Conservation (phyloP, 2,113 vertebrate species). For the Carollia perspicillata region DNA sequence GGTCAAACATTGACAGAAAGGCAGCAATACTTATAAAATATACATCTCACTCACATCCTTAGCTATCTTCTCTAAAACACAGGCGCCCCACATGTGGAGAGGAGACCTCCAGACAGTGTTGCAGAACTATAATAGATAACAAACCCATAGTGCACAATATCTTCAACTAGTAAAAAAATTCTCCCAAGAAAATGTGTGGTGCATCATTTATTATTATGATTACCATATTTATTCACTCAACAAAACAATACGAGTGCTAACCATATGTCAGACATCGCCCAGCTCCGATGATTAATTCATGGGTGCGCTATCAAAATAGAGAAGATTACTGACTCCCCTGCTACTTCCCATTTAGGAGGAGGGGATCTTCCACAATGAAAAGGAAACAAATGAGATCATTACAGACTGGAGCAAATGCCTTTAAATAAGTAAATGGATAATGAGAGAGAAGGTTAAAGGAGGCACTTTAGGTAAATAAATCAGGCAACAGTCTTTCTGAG, state of each 20-base stretch:
- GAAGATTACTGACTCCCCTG: not conserved
- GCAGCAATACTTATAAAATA: constrained; percentile 40
- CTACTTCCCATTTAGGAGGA: not conserved
- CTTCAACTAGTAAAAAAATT: not conserved
- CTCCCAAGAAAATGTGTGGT: not conserved
- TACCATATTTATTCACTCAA: constrained; percentile 7
- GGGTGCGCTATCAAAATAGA: not conserved
- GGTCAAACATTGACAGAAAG: constrained; percentile 34
- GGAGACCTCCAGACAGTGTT: not conserved
- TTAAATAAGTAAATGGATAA: not conserved
- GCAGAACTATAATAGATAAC: not conserved
- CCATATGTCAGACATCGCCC: not conserved
- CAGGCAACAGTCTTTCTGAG: not conserved
- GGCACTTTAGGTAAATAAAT: not conserved
- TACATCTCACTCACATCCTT: not conserved
- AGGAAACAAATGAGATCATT: constrained; percentile 27
- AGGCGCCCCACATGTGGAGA: not conserved
- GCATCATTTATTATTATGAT: not conserved
- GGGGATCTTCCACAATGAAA: not conserved
- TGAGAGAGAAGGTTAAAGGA: not conserved
- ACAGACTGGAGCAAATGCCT: not conserved
- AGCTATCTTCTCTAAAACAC: constrained; percentile 12
- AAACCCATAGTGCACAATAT: not conserved
- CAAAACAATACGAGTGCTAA: not conserved
- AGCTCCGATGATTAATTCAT: not conserved